Evolutionary conservation across 2,113 vertebrate species (phyloP).

Genomic region (Oryzias javanicus): DNA sequence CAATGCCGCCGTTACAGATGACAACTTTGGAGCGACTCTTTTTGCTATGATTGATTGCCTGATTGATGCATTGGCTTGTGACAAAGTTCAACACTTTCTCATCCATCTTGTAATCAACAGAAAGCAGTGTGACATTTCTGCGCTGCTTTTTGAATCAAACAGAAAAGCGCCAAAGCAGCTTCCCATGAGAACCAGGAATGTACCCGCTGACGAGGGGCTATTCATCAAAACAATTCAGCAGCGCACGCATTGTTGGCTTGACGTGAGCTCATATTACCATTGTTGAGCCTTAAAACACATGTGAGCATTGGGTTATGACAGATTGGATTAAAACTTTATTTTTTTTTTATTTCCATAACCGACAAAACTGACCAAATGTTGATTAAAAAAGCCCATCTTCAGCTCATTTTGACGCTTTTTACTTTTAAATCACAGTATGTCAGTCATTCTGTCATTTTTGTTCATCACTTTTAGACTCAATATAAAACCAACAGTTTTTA

Average conservation of each 20-base stretch:
- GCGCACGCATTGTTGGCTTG: neutral
- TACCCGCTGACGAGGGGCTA: neutral
- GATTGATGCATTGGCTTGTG: constrained; percentile 54
- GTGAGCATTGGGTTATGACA: neutral
- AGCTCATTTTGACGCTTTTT: no score
- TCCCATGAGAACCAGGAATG: constrained; percentile 9
- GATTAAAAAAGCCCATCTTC: no score
- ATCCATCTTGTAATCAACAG: constrained; percentile 44
- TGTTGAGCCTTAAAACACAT: neutral
- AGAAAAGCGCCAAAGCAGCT: neutral
- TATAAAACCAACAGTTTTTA: no score
- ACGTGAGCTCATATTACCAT: neutral
- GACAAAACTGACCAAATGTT: no score
- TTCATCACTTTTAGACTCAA: no score
- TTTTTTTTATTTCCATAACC: neutral
- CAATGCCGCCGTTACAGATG: constrained; percentile 6
- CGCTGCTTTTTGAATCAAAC: constrained; percentile 6
- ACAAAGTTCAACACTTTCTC: constrained; percentile 43
- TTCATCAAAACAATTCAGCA: neutral
- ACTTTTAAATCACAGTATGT: no score
- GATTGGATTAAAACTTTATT: neutral
- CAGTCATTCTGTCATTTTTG: no score
- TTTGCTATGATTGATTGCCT: constrained; percentile 36
- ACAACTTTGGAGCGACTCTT: constrained; percentile 3
- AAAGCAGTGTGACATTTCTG: constrained; percentile 40